Evolutionary conservation across 2,888 invertebrate genomes (phyloP).

Genomic region (Listrodromus nycthemerus): DNA sequence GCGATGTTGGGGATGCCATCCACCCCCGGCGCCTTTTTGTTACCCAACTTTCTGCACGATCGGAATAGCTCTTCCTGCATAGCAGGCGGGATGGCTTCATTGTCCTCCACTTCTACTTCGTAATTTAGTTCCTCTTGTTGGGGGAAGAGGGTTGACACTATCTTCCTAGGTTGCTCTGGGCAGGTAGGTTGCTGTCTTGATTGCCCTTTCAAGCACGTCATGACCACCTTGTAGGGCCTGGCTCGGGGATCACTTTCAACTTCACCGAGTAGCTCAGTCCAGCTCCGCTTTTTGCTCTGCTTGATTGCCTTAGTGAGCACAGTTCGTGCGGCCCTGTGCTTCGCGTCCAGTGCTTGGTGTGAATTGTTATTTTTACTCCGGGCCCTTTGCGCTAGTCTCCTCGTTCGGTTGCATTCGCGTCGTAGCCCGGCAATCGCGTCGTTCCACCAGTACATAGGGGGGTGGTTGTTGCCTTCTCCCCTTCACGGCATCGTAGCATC

Average conservation of each 20-base stretch:
- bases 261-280: slow-evolving; percentile 68
- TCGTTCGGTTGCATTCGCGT: slow-evolving; percentile 24
- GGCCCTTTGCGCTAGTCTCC: slow-evolving; percentile 29
- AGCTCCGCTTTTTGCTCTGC: slow-evolving; percentile 54
- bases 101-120: neutral
- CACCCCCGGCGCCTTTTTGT: too few relatives aligned
- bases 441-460: slow-evolving; percentile 63
- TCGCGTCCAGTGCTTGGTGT: too few relatives aligned
- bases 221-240: slow-evolving; percentile 70
- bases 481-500: slow-evolving; percentile 65
- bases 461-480: slow-evolving; percentile 10
- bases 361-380: too few relatives aligned
- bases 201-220: slow-evolving; percentile 51
- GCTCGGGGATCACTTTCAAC: slow-evolving; percentile 71
- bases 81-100: too few relatives aligned
- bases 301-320: slow-evolving; percentile 52
- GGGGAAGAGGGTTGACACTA: slow-evolving; percentile 49
- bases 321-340: slow-evolving; percentile 25
- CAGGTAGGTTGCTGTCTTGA: slow-evolving; percentile 26
- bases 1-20: too few relatives aligned
- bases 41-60: too few relatives aligned
- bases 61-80: too few relatives aligned
- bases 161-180: slow-evolving; percentile 27
- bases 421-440: slow-evolving; percentile 46
- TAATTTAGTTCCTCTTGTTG: slow-evolving; percentile 20